These are phyloP conservation scores for Petrocephalus microphthalmus DNA, from an alignment of 2,113 vertebrate genomes.

Conservation along the genomic window DNA sequence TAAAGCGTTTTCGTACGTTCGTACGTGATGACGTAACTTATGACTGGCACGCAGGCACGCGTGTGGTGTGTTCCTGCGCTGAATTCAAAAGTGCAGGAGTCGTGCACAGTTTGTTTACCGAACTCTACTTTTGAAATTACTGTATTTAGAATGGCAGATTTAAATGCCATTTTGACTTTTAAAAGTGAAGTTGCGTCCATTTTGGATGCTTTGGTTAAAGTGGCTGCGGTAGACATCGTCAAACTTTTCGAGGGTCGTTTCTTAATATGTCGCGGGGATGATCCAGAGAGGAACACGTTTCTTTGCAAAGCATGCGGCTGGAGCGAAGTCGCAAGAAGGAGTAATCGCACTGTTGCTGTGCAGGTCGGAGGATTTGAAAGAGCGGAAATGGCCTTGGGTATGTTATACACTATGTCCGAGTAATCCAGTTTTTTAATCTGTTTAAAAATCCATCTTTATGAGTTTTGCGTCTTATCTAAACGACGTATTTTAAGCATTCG, in stretches of 20 bases:
- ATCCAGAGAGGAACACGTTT: background rate
- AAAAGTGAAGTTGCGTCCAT: conserved; percentile 57
- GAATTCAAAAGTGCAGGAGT: background rate
- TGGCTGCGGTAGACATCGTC: conserved; percentile 55
- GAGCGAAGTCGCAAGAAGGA: background rate
- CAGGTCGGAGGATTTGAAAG: conserved; percentile 43
- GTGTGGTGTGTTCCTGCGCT: background rate
- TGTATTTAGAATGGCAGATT: background rate
- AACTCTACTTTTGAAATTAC: background rate
- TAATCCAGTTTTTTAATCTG: background rate
- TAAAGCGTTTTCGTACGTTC: background rate
- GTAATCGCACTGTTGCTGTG: conserved; percentile 52
- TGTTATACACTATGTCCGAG: background rate
- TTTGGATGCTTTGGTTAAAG: conserved; percentile 51
- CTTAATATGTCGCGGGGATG: background rate
- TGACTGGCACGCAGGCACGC: background rate
- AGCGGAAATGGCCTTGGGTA: background rate
- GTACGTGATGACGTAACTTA: background rate
- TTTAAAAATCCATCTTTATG: background rate
- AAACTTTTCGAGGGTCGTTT: conserved; percentile 58
- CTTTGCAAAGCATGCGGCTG: background rate
- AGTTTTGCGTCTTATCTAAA: background rate
- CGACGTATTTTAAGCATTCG: background rate
- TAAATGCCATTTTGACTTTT: conserved; percentile 34
- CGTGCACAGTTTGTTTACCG: background rate